Evolutionary conservation across 1,140 invertebrate species (phyloP).

Genomic region (Achatina immaculata): DNA sequence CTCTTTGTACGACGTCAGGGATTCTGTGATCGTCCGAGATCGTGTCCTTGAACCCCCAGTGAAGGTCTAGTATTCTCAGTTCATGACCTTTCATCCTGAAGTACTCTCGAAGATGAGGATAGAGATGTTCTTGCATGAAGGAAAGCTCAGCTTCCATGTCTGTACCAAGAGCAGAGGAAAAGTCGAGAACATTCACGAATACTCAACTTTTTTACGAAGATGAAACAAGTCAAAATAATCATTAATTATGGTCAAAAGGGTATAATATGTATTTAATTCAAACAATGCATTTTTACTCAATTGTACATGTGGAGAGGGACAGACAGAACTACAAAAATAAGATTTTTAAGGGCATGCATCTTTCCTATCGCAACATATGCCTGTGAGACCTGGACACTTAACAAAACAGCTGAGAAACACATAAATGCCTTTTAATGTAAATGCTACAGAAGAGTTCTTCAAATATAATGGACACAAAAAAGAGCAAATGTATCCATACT

Average conservation of each 20-base stretch:
- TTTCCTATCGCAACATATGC: too few relatives aligned
- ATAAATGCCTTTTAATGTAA: too few relatives aligned
- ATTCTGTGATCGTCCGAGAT: slow-evolving; percentile 98
- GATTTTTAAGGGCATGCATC: too few relatives aligned
- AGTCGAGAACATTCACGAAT: neutral
- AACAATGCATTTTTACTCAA: neutral
- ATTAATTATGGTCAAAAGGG: neutral
- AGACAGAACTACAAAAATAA: too few relatives aligned
- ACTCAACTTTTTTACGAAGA: neutral
- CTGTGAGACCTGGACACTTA: too few relatives aligned
- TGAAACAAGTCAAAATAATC: neutral
- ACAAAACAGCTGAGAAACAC: too few relatives aligned
- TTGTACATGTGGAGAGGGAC: too few relatives aligned
- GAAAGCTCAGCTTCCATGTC: slow-evolving; percentile 61
- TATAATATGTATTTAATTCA: neutral
- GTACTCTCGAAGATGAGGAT: slow-evolving; percentile 94
- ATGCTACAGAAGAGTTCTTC: too few relatives aligned
- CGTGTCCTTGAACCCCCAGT: slow-evolving; percentile 91
- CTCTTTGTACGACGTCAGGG: slow-evolving; percentile 93
- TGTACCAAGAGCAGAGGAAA: slow-evolving; percentile 32
- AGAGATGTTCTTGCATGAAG: slow-evolving; percentile 75
- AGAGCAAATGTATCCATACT: too few relatives aligned
- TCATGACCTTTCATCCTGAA: slow-evolving; percentile 76
- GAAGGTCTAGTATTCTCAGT: slow-evolving; percentile 84
- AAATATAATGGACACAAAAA: too few relatives aligned